phyloP scores from a whole-genome alignment of 2,888 invertebrate species.

The Dione juno region DNA sequence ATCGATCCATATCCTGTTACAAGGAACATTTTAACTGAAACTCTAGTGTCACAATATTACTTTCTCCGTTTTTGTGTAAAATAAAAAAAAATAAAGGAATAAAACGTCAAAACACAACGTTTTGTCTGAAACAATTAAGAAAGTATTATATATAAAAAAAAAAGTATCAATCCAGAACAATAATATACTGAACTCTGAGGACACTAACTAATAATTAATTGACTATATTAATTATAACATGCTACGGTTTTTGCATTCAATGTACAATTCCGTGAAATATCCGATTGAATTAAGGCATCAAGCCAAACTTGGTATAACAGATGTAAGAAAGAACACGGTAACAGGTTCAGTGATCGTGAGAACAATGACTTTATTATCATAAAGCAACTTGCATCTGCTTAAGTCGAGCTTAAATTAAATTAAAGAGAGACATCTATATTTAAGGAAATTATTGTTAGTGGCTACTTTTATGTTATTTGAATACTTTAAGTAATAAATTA shows the following conservation, averaged over 20 bases:
- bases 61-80: too few species aligned
- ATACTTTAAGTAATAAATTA: not conserved
- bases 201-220: slow-evolving; percentile 21
- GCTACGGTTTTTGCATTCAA: slow-evolving; percentile 15
- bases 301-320: slow-evolving; percentile 32
- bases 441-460: not conserved
- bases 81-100: too few species aligned
- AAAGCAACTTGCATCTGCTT: slow-evolving; percentile 23
- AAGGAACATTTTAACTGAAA: too few species aligned
- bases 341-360: slow-evolving; percentile 23
- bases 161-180: too few species aligned
- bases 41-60: too few species aligned
- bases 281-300: slow-evolving; percentile 27
- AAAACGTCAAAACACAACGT: too few species aligned
- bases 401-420: slow-evolving; percentile 7
- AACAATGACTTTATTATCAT: slow-evolving; percentile 43
- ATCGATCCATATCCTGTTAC: too few species aligned
- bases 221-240: slow-evolving; percentile 17
- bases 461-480: not conserved
- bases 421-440: not conserved
- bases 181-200: too few species aligned
- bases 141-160: too few species aligned
- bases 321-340: slow-evolving; percentile 16
- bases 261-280: slow-evolving; percentile 13
- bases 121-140: too few species aligned